A percentile compares a stretch with the other conserved stretches of the same genome.
These are phyloP conservation scores for Stenodera caucasica DNA, from an alignment of 2,888 invertebrate species.

Conservation along the genomic window DNA sequence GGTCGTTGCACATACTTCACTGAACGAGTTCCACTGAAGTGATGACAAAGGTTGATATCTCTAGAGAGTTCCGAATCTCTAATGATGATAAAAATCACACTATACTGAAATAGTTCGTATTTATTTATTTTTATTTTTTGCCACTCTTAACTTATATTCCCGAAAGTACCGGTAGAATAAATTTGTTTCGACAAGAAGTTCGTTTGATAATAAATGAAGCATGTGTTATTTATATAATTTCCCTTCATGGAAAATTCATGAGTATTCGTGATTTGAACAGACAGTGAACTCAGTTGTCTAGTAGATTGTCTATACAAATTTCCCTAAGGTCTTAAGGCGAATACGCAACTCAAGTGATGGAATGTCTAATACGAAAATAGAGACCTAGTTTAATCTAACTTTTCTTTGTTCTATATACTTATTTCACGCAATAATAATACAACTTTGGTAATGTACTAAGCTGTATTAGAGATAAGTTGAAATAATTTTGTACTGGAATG, in stretches of 20 bases:
- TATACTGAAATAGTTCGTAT: not conserved
- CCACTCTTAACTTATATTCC: not conserved
- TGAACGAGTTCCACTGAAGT: constrained; percentile 9
- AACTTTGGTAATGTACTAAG: not conserved
- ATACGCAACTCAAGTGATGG: constrained; percentile 36
- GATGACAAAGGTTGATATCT: constrained; percentile 15
- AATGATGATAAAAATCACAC: constrained; percentile 2
- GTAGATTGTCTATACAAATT: constrained; percentile 37
- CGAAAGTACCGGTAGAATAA: constrained; percentile 9
- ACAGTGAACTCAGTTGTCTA: constrained; percentile 31
- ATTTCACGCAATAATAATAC: not conserved
- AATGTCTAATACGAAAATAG: constrained; percentile 33
- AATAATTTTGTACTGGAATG: too few species aligned
- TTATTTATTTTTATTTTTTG: not conserved
- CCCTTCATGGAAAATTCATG: constrained; percentile 33
- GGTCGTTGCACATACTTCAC: too few species aligned
- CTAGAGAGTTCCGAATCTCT: not conserved
- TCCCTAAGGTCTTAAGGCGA: constrained; percentile 38
- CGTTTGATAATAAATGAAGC: constrained; percentile 22
- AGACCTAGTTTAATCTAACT: constrained; percentile 28
- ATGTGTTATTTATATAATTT: constrained; percentile 28
- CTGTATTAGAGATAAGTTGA: not conserved
- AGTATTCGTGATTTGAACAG: constrained; percentile 31
- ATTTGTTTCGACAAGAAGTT: constrained; percentile 10
- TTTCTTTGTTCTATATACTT: constrained; percentile 20